A percentile compares a stretch with the other conserved stretches of the same genome.
phyloP scores from a whole-genome alignment of 2,888 invertebrate genomes.

The Oscheius sp. region DNA sequence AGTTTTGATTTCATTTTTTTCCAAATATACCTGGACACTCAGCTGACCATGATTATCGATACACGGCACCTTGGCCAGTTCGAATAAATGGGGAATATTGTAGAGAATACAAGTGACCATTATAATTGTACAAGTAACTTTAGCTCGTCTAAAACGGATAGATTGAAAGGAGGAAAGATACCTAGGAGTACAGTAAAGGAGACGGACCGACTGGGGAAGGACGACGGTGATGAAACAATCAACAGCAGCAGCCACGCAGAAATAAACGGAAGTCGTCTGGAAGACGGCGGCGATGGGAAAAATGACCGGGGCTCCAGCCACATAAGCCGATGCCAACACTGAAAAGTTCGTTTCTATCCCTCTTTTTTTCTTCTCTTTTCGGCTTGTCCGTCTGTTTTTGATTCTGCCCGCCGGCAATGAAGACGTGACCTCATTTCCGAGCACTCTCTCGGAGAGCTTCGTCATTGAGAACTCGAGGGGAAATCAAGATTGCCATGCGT shows the following conservation, averaged over 20 bases:
- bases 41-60: conserved; percentile 35
- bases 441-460: conserved; percentile 13
- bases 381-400: conserved; percentile 21
- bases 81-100: conserved; percentile 68
- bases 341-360: not conserved
- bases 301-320: conserved; percentile 63
- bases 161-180: conserved; percentile 22
- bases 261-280: conserved; percentile 68
- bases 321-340: conserved; percentile 65
- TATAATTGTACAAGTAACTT: conserved; percentile 56
- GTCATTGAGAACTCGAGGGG: conserved; percentile 19
- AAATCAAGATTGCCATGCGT: not conserved
- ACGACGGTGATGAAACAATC: conserved; percentile 66
- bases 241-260: conserved; percentile 69
- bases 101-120: conserved; percentile 60
- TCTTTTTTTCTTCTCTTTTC: too few relatives aligned
- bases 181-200: conserved; percentile 66
- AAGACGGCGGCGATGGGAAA: conserved; percentile 69
- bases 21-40: conserved; percentile 45
- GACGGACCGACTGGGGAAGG: conserved; percentile 50
- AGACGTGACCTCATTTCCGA: conserved; percentile 27
- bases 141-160: conserved; percentile 57
- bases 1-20: too few relatives aligned
- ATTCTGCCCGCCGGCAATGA: conserved; percentile 21
- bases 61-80: conserved; percentile 56